Conservation (phyloP, 2,888 invertebrate species). For the Clistopyga incitator region DNA sequence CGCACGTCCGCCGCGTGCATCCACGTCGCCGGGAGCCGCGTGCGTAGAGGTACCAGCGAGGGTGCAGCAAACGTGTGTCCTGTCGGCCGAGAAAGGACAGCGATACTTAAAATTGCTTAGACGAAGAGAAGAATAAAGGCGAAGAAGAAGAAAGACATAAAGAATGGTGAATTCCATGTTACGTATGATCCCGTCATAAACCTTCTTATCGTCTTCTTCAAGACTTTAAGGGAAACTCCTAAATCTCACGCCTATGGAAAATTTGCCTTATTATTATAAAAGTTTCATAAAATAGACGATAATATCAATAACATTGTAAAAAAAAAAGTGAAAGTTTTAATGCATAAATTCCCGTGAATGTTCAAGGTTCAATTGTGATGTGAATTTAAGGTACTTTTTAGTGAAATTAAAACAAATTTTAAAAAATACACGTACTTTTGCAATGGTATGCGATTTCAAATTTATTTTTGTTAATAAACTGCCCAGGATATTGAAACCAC, state of each 20-base stretch:
- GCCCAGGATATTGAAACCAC: too few species aligned
- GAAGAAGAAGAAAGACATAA: constrained; percentile 7
- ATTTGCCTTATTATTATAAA: too few species aligned
- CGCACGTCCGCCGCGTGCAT: constrained; percentile 28
- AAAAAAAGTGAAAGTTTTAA: too few species aligned
- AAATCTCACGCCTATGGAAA: neutral
- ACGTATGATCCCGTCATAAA: neutral
- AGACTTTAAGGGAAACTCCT: neutral
- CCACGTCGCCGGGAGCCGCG: constrained; percentile 24
- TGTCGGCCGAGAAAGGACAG: constrained; percentile 36
- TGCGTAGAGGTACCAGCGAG: constrained; percentile 28
- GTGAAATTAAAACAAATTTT: too few species aligned
- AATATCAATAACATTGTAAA: too few species aligned
- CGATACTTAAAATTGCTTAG: constrained; percentile 33
- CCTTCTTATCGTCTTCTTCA: neutral
- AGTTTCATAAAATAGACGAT: too few species aligned
- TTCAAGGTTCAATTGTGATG: too few species aligned
- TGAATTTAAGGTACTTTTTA: too few species aligned
- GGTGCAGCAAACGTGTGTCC: constrained; percentile 40
- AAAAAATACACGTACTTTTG: too few species aligned
- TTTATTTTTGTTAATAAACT: too few species aligned
- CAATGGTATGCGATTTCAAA: too few species aligned
- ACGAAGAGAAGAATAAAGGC: constrained; percentile 22
- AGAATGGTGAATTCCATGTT: constrained; percentile 8
- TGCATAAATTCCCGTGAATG: too few species aligned